These are phyloP conservation scores for Tauraco hartlaubi DNA, from an alignment of 2,797 vertebrate genomes.

Conservation along the genomic window DNA sequence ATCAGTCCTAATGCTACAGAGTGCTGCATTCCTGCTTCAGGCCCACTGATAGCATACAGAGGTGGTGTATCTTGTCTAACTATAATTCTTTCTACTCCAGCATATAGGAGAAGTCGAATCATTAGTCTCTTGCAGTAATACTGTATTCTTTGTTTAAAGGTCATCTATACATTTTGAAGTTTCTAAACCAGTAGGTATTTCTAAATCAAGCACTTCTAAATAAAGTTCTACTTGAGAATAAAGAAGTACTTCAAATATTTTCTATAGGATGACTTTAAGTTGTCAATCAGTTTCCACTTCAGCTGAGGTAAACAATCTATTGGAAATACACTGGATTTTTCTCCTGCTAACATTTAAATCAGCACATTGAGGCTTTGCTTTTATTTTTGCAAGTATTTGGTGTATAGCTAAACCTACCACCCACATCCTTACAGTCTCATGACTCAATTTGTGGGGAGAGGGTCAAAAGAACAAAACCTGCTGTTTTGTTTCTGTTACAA, in stretches of 20 bases:
- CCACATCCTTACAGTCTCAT: neutral
- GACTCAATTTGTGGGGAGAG: neutral
- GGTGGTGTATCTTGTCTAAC: neutral
- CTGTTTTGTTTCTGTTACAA: neutral
- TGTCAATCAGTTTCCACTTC: neutral
- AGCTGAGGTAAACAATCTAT: neutral
- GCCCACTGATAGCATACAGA: neutral
- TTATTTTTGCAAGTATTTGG: neutral
- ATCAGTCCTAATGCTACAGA: neutral
- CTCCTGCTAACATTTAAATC: neutral
- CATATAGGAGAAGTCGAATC: neutral
- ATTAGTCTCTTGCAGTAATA: neutral
- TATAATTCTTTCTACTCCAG: neutral
- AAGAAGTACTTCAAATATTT: neutral
- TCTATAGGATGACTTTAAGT: neutral
- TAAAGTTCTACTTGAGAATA: neutral
- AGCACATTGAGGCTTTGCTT: neutral
- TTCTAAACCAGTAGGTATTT: neutral
- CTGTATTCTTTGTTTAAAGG: neutral
- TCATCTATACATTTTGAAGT: neutral
- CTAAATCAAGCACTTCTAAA: slow-evolving; percentile 16
- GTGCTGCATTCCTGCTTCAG: neutral
- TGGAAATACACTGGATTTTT: neutral
- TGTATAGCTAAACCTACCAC: neutral
- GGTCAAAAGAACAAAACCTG: neutral